A percentile compares a stretch with the other conserved stretches of the same genome.
Conservation (phyloP, 2,113 vertebrate species). For the Toxotes chatareus region DNA sequence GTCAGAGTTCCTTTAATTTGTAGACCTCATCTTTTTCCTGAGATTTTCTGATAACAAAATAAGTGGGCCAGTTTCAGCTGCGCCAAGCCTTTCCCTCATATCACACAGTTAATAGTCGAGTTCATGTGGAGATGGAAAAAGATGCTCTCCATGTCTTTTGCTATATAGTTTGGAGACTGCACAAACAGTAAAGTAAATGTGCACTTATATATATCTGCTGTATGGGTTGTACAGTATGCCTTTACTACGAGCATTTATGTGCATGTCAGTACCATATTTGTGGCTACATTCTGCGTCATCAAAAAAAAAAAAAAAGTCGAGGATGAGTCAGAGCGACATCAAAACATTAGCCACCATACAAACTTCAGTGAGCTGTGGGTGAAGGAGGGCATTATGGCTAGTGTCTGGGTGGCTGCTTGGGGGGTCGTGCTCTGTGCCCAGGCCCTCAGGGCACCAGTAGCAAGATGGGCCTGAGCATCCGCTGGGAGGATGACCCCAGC, state of each 20-base stretch:
- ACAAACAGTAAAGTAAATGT: not conserved
- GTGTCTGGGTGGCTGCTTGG: constrained; percentile 78
- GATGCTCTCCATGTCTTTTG: not conserved
- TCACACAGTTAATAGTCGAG: constrained; percentile 1
- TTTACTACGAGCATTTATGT: not conserved
- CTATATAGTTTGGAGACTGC: not conserved
- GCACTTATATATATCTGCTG: not conserved
- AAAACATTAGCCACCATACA: constrained; percentile 40
- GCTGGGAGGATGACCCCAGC: constrained; percentile 80
- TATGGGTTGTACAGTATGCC: not conserved
- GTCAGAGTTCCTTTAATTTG: constrained; percentile 50
- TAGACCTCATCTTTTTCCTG: constrained; percentile 21
- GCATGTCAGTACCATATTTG: not conserved
- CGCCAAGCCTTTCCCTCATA: not conserved
- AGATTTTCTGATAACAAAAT: constrained; percentile 41
- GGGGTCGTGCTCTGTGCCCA: constrained; percentile 76
- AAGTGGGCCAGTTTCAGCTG: constrained; percentile 25
- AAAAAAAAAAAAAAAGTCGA: not conserved
- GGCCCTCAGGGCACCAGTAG: constrained; percentile 81
- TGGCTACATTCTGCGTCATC: not conserved
- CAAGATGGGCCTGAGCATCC: constrained; percentile 81
- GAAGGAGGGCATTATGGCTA: constrained; percentile 71
- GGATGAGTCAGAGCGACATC: constrained; percentile 33
- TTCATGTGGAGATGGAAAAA: not conserved
- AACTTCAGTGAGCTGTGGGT: constrained; percentile 45